Percentiles rank a stretch among this genome's conserved stretches.
Evolutionary conservation across 2,113 vertebrate species (phyloP).

Genomic region (Haliaeetus leucogaster): DNA sequence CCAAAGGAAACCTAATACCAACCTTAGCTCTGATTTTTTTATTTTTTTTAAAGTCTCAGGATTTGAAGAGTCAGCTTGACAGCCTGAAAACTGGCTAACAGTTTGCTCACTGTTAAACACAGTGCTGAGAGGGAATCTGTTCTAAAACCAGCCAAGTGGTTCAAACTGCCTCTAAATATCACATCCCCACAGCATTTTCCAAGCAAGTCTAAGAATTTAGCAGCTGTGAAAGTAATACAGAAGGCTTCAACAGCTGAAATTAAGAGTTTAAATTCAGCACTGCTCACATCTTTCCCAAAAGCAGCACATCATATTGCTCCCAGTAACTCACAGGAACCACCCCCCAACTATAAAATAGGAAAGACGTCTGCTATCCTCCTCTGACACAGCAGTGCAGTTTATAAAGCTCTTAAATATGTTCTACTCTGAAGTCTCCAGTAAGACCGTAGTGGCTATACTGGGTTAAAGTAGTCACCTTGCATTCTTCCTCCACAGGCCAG

Average conservation of each 20-base stretch:
- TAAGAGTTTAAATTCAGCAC: constrained; percentile 21
- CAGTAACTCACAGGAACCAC: background rate
- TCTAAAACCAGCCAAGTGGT: constrained; percentile 45
- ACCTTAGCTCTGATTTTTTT: background rate
- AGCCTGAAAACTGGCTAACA: constrained; percentile 34
- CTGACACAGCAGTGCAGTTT: background rate
- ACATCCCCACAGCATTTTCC: constrained; percentile 22
- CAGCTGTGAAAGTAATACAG: constrained; percentile 53
- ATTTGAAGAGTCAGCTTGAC: constrained; percentile 3
- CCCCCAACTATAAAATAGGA: background rate
- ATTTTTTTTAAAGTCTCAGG: background rate
- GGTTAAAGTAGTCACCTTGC: background rate
- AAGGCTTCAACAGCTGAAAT: constrained; percentile 39
- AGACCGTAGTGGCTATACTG: background rate
- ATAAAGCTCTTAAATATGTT: background rate
- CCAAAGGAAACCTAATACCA: background rate
- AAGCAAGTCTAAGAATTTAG: background rate
- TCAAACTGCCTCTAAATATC: constrained; percentile 44
- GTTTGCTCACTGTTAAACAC: constrained; percentile 34
- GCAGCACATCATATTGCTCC: background rate
- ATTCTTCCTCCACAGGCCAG: background rate
- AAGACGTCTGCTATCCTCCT: background rate
- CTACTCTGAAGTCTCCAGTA: background rate
- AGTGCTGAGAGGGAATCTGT: constrained; percentile 26
- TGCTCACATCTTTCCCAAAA: background rate